Base-by-base conservation (phyloP, 2,797 vertebrate species). In the Falco berigora region DNA sequence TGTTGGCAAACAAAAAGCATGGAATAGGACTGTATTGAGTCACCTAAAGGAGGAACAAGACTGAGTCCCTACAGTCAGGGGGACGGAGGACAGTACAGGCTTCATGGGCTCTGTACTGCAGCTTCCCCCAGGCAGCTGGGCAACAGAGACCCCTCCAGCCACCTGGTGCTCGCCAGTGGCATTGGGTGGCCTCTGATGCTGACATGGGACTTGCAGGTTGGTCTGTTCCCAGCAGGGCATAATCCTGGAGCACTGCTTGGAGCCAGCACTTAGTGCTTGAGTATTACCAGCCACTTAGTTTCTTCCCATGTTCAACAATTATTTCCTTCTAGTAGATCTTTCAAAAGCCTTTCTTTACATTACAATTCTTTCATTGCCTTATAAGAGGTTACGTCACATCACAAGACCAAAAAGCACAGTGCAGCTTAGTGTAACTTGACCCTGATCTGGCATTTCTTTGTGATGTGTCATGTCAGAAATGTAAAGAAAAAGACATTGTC, bases 281-380 rank as follows among this genome's bases (percentile, higher is more conserved):
- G 42, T 72, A 81, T 87, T 53, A 88, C 44, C 67, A 91, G 32
- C 56, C 40, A 34, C 84, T 87, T 63, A 49, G 11, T 84, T 95
- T 81, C 75, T 86, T 76, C 68, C 74, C 59, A 32, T 81, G 36
- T 53, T 91, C 53, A 91, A 82, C 87, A 97, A 91, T 91, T 81
- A 36, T 59, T 94, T 96, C 75, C 84, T 97, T 95, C 86, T 91
- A 93, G 76, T 44, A 75, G 85, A 77, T 8, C 55, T 94, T 93
- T 93, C 87, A 96, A 95, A 95, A 90, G 91, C 72, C 80, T 96
- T 97, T 96, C 92, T 96, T 96, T 97, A 93, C 76, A 91, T 96
- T 94, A 92, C 91, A 96, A 52, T 86, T 86, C 67, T 72, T 93
- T 84, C 91, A 94, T 93, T 93, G 86, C 95, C 90, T 77, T 87